Evolutionary conservation across 2,797 vertebrate genomes (phyloP).

Genomic region (Numenius phaeopus): DNA sequence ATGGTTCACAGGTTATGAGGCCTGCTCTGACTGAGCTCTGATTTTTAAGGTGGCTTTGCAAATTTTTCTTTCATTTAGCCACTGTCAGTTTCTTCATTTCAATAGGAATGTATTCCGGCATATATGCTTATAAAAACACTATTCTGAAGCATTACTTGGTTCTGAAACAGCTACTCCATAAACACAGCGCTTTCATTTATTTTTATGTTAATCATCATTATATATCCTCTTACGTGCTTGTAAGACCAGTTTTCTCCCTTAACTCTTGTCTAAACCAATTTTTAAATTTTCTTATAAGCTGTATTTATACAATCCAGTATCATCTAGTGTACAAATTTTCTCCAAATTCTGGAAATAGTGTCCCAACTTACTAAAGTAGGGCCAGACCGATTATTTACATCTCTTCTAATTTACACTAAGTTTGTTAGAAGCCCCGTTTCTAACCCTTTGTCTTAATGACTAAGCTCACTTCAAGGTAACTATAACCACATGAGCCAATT

Average conservation of each 20-base stretch:
- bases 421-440: background rate
- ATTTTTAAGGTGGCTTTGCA: background rate
- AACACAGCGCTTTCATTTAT: background rate
- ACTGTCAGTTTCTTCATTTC: background rate
- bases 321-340: background rate
- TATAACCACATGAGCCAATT: background rate
- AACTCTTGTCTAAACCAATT: background rate
- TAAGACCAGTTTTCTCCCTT: background rate
- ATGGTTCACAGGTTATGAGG: background rate
- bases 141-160: background rate
- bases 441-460: background rate
- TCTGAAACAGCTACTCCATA: background rate
- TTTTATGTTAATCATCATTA: background rate
- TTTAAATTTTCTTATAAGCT: background rate
- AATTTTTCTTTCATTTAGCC: background rate
- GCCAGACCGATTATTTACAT: background rate
- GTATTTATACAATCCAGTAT: background rate
- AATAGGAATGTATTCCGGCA: background rate
- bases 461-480: background rate
- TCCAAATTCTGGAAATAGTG: background rate
- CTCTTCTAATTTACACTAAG: background rate
- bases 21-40: background rate
- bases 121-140: background rate
- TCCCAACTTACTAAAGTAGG: background rate
- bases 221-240: background rate